A percentile compares a stretch with the other conserved stretches of the same genome.
phyloP scores from a whole-genome alignment of 2,888 invertebrate species.

The Harpagoxenus sublaevis region DNA sequence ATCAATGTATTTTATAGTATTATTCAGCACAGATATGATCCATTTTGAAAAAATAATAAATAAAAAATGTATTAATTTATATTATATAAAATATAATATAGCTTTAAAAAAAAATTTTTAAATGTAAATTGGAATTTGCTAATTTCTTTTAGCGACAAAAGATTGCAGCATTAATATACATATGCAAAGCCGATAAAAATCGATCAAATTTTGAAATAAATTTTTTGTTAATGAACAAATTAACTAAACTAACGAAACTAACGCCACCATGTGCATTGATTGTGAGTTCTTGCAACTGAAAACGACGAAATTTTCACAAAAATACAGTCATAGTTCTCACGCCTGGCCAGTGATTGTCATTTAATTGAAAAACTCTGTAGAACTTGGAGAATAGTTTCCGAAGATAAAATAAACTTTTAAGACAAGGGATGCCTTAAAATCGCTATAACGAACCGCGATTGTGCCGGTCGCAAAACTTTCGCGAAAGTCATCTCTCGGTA shows the following conservation, averaged over 20 bases:
- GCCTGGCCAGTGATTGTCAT: slow-evolving; percentile 3
- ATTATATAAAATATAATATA: slow-evolving; percentile 2
- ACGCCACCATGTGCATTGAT: neutral
- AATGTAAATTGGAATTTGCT: neutral
- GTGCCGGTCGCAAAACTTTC: slow-evolving; percentile 18
- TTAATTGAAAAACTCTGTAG: slow-evolving; percentile 17
- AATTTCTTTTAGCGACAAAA: neutral
- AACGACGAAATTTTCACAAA: neutral
- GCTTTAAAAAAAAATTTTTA: neutral
- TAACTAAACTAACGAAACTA: neutral
- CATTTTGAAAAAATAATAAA: neutral
- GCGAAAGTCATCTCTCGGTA: slow-evolving; percentile 15
- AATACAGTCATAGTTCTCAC: slow-evolving; percentile 13
- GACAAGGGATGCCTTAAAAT: slow-evolving; percentile 14
- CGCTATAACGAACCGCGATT: slow-evolving; percentile 9
- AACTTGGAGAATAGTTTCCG: slow-evolving; percentile 6
- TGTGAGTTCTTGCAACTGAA: slow-evolving; percentile 5
- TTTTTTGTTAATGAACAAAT: neutral
- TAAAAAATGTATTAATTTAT: neutral
- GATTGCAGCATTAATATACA: neutral
- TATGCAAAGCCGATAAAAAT: neutral
- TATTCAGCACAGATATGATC: neutral
- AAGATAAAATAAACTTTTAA: slow-evolving; percentile 17
- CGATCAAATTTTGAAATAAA: neutral
- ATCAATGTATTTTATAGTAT: slow-evolving; percentile 17